Evolutionary conservation across 2,888 invertebrate genomes (phyloP).

Genomic region (Drosophila siamana): DNA sequence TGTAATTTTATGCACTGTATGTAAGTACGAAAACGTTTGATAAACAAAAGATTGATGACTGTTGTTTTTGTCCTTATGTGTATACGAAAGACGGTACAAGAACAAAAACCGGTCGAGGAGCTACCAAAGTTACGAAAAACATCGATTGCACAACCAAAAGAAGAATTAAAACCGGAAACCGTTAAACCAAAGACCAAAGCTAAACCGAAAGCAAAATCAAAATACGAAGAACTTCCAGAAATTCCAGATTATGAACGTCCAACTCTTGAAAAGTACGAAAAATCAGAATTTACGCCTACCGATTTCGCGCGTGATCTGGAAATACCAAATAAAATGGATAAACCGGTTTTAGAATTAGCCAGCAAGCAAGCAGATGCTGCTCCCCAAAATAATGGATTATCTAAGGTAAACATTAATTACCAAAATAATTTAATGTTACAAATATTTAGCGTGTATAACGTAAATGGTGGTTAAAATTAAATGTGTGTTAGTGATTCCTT

Average conservation of each 20-base stretch:
- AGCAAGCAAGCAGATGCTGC: conserved; percentile 74
- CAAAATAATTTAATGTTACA: no score
- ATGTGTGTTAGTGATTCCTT: no score
- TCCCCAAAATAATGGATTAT: conserved; percentile 79
- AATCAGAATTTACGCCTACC: conserved; percentile 86
- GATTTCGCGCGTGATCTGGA: conserved; percentile 83
- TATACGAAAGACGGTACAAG: conserved; percentile 77
- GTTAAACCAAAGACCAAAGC: conserved; percentile 79
- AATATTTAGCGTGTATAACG: no score
- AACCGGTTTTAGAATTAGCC: conserved; percentile 67
- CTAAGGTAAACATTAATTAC: conserved; percentile 83
- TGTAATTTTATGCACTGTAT: background rate
- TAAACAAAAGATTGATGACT: conserved; percentile 15
- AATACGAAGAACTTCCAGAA: conserved; percentile 88
- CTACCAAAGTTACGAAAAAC: conserved; percentile 84
- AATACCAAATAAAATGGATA: conserved; percentile 84
- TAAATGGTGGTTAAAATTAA: no score
- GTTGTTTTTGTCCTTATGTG: conserved; percentile 5
- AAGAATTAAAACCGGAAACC: conserved; percentile 80
- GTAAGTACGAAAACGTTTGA: background rate
- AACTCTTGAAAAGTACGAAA: conserved; percentile 90
- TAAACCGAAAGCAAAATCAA: conserved; percentile 77
- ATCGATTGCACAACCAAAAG: conserved; percentile 75
- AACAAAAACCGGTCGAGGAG: conserved; percentile 78
- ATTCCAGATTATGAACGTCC: conserved; percentile 91